Evolutionary conservation across 37 sponge, comb jelly and placozoan species (phyloP), one percentile per base, ranked within the genome.

Genomic region (Aplysina aerophoba): DNA sequence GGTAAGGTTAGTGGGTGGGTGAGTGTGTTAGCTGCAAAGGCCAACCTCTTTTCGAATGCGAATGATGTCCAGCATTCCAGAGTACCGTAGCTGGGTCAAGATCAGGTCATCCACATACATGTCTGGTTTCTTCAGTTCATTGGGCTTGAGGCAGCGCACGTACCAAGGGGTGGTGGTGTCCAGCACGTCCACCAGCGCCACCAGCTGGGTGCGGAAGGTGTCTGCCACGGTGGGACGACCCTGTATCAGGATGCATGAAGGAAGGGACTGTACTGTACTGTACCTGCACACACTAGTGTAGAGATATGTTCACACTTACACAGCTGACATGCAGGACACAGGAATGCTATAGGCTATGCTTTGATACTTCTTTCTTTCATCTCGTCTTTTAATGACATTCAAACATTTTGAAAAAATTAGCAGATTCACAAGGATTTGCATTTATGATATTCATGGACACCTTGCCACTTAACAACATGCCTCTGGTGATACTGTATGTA

Each of bases 101-200:
- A 97, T 85, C 28, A 97, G 93, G n/a, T 94, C 91, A 35, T 97
- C 95, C 63, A 92, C 91, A 66, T 95, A 97, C 65, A 21, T 20
- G 15, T 74, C 60, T 33, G 85, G 22, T 0, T 67, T 64, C 60
- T 95, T 95, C 50, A 55, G 41, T 6, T 90, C 61, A 71, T 97
- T 97, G 38, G 97, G 97, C 83, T 97, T 97, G 59, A 97, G 59
- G 81, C 97, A 97, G 20, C 97, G 81, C 20, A 97, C 93, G 81
- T 97, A 97, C 97, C 97, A 97, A 0, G 97, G 97, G 16, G 91
- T 97, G 73, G 97, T 97, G 40, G 83, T 68, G 79, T 91, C 97
- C 58, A 97, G 83, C 24, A 94, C 88, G 36, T 97, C 97, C 34
- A 94, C 95, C 14, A 97, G 85, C 17, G 95, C 92, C 31, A 90